Evolutionary conservation across 2,888 invertebrate species (phyloP), one percentile per base, ranked within the genome.

Genomic region (Molanna angustata): DNA sequence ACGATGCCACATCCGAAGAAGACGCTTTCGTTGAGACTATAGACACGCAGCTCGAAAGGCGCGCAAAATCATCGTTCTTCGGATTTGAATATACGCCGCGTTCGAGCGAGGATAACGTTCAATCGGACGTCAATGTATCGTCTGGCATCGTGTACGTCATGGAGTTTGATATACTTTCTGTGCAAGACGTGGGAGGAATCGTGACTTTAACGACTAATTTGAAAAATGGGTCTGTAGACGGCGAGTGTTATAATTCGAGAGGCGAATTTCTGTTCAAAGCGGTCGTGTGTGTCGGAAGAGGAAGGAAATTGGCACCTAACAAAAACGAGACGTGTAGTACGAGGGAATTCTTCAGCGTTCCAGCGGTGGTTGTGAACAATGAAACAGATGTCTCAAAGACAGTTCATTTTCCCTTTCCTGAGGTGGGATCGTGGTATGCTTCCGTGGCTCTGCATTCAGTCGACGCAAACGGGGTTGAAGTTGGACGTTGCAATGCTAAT

Each of bases 361-460:
- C 11, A 14, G 37, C 14, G n/a, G 14, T 21, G 21, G 14, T 21
- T 13, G 3, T 37, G n/a, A 21, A 9, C 4, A 17, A 16, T 17
- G 18, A 16, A 33, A 3, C 4, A 33, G 14, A 33, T 37, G 13
- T 17, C n/a, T 6, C 18, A 16, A 37, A 37, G 3, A 18, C 17
- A 11, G 14, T 47, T 2, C 47, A 47, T 47, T 13, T 37, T 22
- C 37, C 47, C 7, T 47, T 37, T 22, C 47, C 47, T 21, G 47
- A 47, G 16, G 14, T 17, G 3, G 47, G 47, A 11, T 7, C 14
- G 14, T 47, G 47, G 47, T 47, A 21, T n/a, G 17, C 47, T 17
- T 39, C 37, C 11, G 37, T 13, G 16, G 3, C 37, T 6, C 13
- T 37, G 7, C 3, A 11, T 3, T 9, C 3, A 4, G 18, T 17